These are phyloP conservation scores for Hassar affinis DNA, from an alignment of 2,113 vertebrate species.

Conservation along the genomic window DNA sequence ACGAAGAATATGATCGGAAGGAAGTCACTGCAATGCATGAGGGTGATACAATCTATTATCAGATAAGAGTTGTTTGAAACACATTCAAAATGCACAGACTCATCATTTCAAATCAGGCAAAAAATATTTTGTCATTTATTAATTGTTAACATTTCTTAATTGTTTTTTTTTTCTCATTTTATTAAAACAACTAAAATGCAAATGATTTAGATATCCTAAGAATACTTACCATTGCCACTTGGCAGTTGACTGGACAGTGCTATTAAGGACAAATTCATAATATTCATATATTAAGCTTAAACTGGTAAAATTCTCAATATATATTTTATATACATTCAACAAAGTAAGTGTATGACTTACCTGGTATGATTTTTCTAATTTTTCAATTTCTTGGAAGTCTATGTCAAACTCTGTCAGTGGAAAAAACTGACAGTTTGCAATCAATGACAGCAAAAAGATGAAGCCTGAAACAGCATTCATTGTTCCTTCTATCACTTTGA, in stretches of 20 bases:
- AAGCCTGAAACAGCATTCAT: slow-evolving; percentile 21
- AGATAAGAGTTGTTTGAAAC: slow-evolving; percentile 19
- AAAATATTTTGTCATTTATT: background rate
- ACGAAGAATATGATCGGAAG: slow-evolving; percentile 22
- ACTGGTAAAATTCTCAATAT: background rate
- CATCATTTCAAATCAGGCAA: background rate
- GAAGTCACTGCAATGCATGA: slow-evolving; percentile 28
- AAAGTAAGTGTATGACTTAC: slow-evolving; percentile 10
- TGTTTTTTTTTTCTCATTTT: background rate
- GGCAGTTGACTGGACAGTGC: background rate
- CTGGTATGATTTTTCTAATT: background rate
- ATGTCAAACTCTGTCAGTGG: slow-evolving; percentile 5
- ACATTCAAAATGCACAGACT: background rate
- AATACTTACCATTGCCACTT: background rate
- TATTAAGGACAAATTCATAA: slow-evolving; percentile 3
- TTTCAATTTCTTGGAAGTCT: background rate
- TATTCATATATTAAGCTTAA: background rate
- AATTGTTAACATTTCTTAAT: background rate
- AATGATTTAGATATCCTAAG: background rate
- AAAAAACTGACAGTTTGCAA: background rate
- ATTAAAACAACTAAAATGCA: background rate
- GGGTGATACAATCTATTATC: slow-evolving; percentile 30
- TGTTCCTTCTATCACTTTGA: slow-evolving; percentile 12
- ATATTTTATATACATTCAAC: background rate
- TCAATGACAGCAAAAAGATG: slow-evolving; percentile 7